Evolutionary conservation across 2,797 vertebrate genomes (phyloP), one percentile per base, ranked within the genome.

Genomic region (Enteromius treurensis): DNA sequence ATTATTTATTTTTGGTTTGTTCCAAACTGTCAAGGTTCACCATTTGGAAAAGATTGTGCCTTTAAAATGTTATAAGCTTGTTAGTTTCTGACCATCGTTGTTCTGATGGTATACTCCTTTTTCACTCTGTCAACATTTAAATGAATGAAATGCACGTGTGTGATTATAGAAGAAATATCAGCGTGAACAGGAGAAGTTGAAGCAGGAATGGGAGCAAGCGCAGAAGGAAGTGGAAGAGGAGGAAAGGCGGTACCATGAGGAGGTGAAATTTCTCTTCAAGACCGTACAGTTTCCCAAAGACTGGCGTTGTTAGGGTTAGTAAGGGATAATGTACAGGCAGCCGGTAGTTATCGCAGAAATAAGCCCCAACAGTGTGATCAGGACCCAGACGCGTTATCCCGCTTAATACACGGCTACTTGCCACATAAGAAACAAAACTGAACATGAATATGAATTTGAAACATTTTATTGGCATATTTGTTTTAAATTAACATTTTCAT

Each of bases 191-290:
- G 94, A 96, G 92, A 98, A 97, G 90, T 94, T 99, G 89, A 98
- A 97, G 91, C 95, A 96, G 88, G 98, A 98, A 89, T 99, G 98
- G 98, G 97, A 99, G 91, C 96, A 93, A 64, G 97, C 98, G 2
- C 98, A 99, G 90, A 97, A 93, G 90, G 98, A 99, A 90, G 97
- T 99, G 86, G 97, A 96, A 76, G 97, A 98, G 86, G 98, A 99
- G 88, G 98, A 96, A 64, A 96, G 94, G 87, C 96, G 95, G 93
- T 98, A 97, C 90, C 97, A 98, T 0, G 97, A 99, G 90, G 97
- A 99, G 97, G 98, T 98, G 95, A 82, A 84, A 83, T 60, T n/a
- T 69, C 60, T 62, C 15, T 65, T 10, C 19, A 26, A 7, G 47
- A 49, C 8, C 69, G 49, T 71, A 14, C 23, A 62, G n/a, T 69